Percentiles rank a stretch among this genome's conserved stretches.
phyloP scores from a whole-genome alignment of 2,888 invertebrate species.

The Amiota mariae region DNA sequence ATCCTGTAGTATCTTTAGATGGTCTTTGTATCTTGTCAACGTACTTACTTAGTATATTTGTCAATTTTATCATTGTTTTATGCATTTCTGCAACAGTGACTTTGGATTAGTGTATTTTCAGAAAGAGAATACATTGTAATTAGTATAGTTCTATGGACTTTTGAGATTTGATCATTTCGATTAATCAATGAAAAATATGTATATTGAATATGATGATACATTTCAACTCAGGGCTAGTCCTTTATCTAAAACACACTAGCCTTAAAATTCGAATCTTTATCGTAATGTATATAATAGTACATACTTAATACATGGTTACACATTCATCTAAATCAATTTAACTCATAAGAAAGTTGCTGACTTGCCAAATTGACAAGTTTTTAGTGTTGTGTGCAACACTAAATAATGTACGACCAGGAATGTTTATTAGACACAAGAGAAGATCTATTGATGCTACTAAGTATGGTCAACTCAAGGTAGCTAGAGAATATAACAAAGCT shows the following conservation, averaged over 20 bases:
- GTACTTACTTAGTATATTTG: no score
- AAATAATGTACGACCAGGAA: not conserved
- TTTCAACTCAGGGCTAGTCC: not conserved
- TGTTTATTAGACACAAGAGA: constrained; percentile 8
- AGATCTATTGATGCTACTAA: constrained; percentile 8
- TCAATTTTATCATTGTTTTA: no score
- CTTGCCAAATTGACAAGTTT: constrained; percentile 12
- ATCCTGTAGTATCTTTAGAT: no score
- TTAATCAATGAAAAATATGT: no score
- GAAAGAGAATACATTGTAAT: no score
- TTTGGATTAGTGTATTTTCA: no score
- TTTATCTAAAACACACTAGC: not conserved
- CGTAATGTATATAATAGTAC: not conserved
- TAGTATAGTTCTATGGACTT: no score
- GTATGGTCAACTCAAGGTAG: not conserved
- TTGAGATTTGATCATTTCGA: no score
- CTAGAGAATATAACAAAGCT: not conserved
- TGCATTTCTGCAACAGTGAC: no score
- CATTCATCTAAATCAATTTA: not conserved
- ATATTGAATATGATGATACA: no score
- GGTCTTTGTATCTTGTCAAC: no score
- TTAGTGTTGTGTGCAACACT: not conserved
- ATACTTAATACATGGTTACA: not conserved
- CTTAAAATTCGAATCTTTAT: not conserved
- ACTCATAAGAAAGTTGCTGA: constrained; percentile 1